A percentile compares a stretch with the other conserved stretches of the same genome.
These are phyloP conservation scores for Acanthopleura granulata DNA, from an alignment of 2,888 invertebrate genomes.

Conservation along the genomic window DNA sequence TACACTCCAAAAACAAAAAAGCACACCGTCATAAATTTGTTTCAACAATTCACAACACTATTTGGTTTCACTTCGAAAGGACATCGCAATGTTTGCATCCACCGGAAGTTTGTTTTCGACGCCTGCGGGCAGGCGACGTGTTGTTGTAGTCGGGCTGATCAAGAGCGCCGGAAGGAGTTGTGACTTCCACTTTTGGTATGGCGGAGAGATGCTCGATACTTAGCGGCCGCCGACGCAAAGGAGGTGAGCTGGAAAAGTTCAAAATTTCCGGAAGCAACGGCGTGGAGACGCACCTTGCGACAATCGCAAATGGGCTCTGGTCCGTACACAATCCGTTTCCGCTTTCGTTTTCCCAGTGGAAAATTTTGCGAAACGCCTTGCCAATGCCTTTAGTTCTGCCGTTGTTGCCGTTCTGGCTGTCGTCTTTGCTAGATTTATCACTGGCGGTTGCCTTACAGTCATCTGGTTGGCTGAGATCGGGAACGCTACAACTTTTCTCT, in stretches of 20 bases:
- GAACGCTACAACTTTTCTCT: slow-evolving; percentile 75
- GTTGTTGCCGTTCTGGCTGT: slow-evolving; percentile 32
- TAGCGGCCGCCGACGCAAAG: slow-evolving; percentile 41
- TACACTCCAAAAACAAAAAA: no score
- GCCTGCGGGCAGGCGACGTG: not conserved
- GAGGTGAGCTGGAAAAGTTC: slow-evolving; percentile 29
- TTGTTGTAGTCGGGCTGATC: slow-evolving; percentile 13
- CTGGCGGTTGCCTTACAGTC: slow-evolving; percentile 22
- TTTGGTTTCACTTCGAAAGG: slow-evolving; percentile 5
- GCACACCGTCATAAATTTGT: no score
- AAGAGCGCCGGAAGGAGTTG: slow-evolving; percentile 23
- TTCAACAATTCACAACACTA: no score
- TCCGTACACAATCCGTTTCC: slow-evolving; percentile 24
- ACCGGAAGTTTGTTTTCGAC: slow-evolving; percentile 3
- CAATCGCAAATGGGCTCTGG: slow-evolving; percentile 49
- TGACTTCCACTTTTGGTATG: slow-evolving; percentile 55
- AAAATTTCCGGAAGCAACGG: slow-evolving; percentile 51
- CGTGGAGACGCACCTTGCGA: slow-evolving; percentile 56
- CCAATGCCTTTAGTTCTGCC: slow-evolving; percentile 36
- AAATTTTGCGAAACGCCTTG: slow-evolving; percentile 49
- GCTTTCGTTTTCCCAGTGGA: slow-evolving; percentile 38
- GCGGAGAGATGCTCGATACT: slow-evolving; percentile 40
- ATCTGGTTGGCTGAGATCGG: slow-evolving; percentile 55
- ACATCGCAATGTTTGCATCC: slow-evolving; percentile 17
- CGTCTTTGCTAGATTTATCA: slow-evolving; percentile 4